phyloP scores from a whole-genome alignment of 2,113 vertebrate genomes.

The Indri indri region DNA sequence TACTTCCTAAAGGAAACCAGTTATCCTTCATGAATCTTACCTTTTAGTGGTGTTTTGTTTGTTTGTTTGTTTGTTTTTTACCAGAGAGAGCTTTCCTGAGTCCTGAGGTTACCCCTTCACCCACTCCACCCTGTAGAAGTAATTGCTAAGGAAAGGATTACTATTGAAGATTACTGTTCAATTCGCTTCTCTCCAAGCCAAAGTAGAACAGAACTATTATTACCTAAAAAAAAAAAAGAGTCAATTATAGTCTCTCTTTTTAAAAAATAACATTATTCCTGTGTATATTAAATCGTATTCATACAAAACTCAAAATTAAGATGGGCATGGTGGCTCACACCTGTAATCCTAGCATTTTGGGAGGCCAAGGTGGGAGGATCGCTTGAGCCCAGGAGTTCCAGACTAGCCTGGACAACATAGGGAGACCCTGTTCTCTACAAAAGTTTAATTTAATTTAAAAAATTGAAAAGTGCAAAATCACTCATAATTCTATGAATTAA shows the following conservation, averaged over 20 bases:
- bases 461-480: no score
- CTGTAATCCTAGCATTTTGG: not conserved
- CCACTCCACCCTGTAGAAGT: fast-evolving
- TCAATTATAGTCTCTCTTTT: not conserved
- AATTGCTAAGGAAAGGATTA: not conserved
- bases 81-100: not conserved
- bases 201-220: not conserved
- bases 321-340: no score
- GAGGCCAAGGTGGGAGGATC: no score
- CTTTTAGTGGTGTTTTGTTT: no score
- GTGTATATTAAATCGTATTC: not conserved
- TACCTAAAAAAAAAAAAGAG: not conserved
- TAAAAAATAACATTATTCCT: not conserved
- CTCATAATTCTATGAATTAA: not conserved
- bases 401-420: no score
- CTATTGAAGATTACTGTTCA: no score
- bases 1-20: not conserved
- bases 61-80: not conserved
- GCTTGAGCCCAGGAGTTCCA: no score
- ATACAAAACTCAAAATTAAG: not conserved
- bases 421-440: no score
- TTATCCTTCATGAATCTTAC: not conserved
- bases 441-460: no score
- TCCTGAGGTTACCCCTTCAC: not conserved
- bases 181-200: not conserved